Conservation (phyloP, 2,888 invertebrate species). For the Caenorhabditis zanzibari region DNA sequence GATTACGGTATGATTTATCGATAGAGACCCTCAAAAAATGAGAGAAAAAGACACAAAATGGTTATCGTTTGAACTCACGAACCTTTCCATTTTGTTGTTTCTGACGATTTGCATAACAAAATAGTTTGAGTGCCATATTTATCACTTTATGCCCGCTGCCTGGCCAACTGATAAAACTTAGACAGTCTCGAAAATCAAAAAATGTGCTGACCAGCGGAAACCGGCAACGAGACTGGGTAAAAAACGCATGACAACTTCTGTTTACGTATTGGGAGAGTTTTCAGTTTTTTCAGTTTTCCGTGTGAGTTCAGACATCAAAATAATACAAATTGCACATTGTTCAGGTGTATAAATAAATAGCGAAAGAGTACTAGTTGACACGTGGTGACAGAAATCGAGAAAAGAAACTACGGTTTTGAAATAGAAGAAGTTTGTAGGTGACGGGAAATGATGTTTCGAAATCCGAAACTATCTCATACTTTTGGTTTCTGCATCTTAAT, state of each 20-base stretch:
- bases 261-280: conserved; percentile 9
- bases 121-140: conserved; percentile 32
- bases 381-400: not conserved
- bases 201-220: conserved; percentile 31
- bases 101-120: conserved; percentile 22
- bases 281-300: not conserved
- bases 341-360: conserved; percentile 16
- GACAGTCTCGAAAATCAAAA: conserved; percentile 17
- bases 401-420: not conserved
- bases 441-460: not conserved
- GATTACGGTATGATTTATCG: conserved; percentile 17
- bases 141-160: conserved; percentile 6
- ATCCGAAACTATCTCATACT: not conserved
- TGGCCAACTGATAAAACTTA: conserved; percentile 3
- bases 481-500: too few relatives aligned
- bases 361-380: not conserved
- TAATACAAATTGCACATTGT: conserved; percentile 19
- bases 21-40: not conserved
- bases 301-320: conserved; percentile 24
- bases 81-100: not conserved
- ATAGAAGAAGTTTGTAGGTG: not conserved
- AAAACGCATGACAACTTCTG: conserved; percentile 35
- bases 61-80: conserved; percentile 40
- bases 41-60: not conserved
- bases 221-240: too few relatives aligned